Conservation (phyloP, 2,888 invertebrate species). For the Didymodactylos carnosus region DNA sequence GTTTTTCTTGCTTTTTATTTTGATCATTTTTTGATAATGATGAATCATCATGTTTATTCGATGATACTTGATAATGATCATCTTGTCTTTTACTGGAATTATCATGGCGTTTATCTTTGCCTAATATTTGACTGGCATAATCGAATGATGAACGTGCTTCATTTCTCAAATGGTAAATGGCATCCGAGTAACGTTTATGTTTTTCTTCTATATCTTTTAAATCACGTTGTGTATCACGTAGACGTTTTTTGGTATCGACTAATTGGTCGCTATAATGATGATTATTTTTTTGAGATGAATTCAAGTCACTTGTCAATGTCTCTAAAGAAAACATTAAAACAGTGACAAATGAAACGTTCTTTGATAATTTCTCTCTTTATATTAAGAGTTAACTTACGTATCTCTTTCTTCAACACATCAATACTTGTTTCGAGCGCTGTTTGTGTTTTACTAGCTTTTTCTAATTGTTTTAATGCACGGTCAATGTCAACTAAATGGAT, state of each 20-base stretch:
- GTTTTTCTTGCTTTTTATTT: neutral
- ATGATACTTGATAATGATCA: neutral
- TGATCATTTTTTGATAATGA: neutral
- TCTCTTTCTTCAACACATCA: neutral
- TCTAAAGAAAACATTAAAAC: neutral
- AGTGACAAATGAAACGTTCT: too few relatives aligned
- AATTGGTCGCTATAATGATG: neutral
- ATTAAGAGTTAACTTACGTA: neutral
- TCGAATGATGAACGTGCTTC: neutral
- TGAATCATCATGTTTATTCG: neutral
- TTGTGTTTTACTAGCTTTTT: neutral
- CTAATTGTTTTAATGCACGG: neutral
- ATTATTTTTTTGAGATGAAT: neutral
- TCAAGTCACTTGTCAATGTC: neutral
- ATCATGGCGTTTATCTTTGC: neutral
- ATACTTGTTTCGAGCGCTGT: neutral
- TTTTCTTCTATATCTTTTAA: neutral
- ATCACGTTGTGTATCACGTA: neutral
- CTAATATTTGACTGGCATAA: neutral
- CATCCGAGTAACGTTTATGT: neutral
- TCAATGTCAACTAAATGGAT: neutral
- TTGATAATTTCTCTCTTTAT: neutral
- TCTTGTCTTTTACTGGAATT: neutral
- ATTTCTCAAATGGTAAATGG: neutral
- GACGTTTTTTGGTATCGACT: neutral